These are phyloP conservation scores for Adelges cooleyi DNA, from an alignment of 1,140 invertebrate genomes.

Conservation along the genomic window DNA sequence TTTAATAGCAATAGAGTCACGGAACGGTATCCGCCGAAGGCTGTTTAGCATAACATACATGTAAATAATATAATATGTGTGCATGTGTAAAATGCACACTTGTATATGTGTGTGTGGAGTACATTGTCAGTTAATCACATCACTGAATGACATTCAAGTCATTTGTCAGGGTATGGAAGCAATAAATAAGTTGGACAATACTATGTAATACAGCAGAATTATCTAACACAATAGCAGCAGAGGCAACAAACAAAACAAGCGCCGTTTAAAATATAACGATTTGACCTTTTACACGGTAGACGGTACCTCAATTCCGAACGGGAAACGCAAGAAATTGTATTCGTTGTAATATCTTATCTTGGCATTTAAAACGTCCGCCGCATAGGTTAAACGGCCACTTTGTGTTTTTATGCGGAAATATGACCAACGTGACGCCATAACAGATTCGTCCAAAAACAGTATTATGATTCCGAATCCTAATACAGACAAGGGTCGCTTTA, in stretches of 20 bases:
- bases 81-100: no score
- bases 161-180: not conserved
- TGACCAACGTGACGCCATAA: no score
- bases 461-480: no score
- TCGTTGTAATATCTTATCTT: slow-evolving; percentile 9
- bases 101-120: not conserved
- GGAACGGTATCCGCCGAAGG: no score
- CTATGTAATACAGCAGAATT: not conserved
- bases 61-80: no score
- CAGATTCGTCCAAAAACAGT: no score
- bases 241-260: slow-evolving; percentile 3
- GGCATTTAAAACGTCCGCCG: slow-evolving; percentile 13
- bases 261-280: slow-evolving; percentile 25
- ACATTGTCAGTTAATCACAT: slow-evolving; percentile 4
- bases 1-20: no score
- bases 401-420: no score
- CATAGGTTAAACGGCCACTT: slow-evolving; percentile 2
- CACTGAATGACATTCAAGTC: slow-evolving; percentile 12
- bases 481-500: no score
- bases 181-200: not conserved
- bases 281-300: slow-evolving; percentile 1
- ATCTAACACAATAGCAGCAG: not conserved
- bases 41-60: no score
- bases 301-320: not conserved
- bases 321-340: not conserved